Evolutionary conservation across 2,888 invertebrate genomes (phyloP), one percentile per base, ranked within the genome.

Genomic region (Athalia circularis): DNA sequence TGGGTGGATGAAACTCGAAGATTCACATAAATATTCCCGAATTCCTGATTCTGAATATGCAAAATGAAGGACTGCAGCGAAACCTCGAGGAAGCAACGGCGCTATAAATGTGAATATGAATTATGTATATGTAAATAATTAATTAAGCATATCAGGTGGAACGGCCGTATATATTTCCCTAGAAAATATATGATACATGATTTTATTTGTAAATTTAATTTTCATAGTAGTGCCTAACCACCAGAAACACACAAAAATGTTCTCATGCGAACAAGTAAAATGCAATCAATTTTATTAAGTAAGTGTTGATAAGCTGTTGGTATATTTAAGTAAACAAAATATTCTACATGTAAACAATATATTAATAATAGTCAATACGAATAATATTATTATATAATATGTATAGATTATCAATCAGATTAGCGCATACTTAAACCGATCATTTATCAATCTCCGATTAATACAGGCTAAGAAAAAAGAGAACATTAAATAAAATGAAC

Each of bases 191-290:
- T 43, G 2, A 29, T 29, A 29, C 29, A 29, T 29, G 29, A 29
- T 29, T 29, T 29, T 29, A 29, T 70, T 70, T 13, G n/a, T 13
- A 47, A 59, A 72, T 72, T 72, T 59, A 72, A 59, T 72, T 72
- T 47, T 72, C 7, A 72, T 72, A 72, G 70, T 72, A 72, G 70
- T 72, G 70, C 70, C 70, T 72, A 72, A 57, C 70, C 59, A 59
- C 70, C 70, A 72, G 9, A 59, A 59, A 47, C 4, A 15, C 8
- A 64, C 43, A 64, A 6, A 57, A 70, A 59, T 6, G 70, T 72
- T 72, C 70, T 6, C n/a, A 6, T 15, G 70, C 29, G 29, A 72
- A 72, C 70, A 72, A 59, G 13, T 57, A 72, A 72, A 72, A 29
- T 72, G 70, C 70, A 72, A 72, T 72, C 70, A 72, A 29, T 59